Evolutionary conservation across 2,797 vertebrate species (phyloP).

Genomic region (Pempheris klunzingeri): DNA sequence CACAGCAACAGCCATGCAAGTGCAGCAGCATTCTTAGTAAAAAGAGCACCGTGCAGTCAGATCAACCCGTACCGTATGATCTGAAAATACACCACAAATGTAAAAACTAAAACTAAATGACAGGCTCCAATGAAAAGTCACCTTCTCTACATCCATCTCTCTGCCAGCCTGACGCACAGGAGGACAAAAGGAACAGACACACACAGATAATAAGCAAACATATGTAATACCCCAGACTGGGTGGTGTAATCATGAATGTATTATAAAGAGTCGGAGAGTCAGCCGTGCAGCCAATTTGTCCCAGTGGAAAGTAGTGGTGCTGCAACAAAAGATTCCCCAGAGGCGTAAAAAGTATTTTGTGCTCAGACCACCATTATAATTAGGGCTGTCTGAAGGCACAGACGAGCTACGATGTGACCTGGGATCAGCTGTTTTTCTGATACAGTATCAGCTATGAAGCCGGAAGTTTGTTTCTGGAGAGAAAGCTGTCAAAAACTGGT

Average conservation of each 20-base stretch:
- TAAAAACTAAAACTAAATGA: conserved; percentile 5
- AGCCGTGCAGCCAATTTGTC: background rate
- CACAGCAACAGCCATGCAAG: conserved; percentile 13
- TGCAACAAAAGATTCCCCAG: background rate
- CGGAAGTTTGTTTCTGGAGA: no score
- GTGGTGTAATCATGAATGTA: background rate
- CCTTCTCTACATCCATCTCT: conserved; percentile 57
- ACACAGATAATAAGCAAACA: conserved; percentile 30
- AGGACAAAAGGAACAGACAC: conserved; percentile 53
- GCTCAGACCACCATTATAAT: no score
- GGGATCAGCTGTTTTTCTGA: no score
- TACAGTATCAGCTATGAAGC: no score
- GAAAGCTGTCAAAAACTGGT: no score
- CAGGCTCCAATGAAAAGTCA: conserved; percentile 42
- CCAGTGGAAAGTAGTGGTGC: background rate
- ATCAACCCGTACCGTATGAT: background rate
- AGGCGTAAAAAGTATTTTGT: conserved; percentile 2
- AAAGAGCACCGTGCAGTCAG: conserved; percentile 1
- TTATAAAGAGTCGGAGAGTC: background rate
- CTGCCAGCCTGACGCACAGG: conserved; percentile 59
- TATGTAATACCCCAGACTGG: background rate
- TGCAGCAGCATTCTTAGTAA: background rate
- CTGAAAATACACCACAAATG: conserved; percentile 22
- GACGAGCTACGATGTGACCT: no score
- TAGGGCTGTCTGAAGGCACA: background rate